Evolutionary conservation across 2,888 invertebrate genomes (phyloP).

Genomic region (Noctua comes): DNA sequence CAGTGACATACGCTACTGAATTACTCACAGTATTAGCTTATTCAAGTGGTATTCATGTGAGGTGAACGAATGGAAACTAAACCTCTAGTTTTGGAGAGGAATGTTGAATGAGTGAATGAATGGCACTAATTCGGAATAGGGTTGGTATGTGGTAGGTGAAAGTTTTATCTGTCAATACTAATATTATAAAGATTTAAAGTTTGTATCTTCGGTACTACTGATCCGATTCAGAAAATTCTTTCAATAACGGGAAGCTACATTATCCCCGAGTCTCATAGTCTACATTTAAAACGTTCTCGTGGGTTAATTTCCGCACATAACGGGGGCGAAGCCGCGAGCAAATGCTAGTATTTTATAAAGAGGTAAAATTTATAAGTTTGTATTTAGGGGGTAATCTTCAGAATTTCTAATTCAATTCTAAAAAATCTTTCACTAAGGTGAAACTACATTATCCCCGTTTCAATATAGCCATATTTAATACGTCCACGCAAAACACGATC

Average conservation of each 20-base stretch:
- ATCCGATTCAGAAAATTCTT: no score
- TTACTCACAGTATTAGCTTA: constrained; percentile 40
- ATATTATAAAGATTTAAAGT: background rate
- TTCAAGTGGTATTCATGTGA: constrained; percentile 41
- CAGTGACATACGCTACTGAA: constrained; percentile 28
- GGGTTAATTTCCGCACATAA: no score
- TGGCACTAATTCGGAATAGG: constrained; percentile 1
- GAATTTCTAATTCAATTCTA: background rate
- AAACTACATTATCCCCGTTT: background rate
- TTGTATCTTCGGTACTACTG: background rate
- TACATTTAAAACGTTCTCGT: no score
- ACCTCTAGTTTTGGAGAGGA: constrained; percentile 17
- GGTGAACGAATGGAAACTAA: constrained; percentile 44
- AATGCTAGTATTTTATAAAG: background rate
- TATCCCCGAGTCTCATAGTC: no score
- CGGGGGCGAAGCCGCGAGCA: background rate
- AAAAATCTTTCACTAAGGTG: background rate
- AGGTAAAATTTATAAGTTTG: background rate
- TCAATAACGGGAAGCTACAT: no score
- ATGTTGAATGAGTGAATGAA: constrained; percentile 39
- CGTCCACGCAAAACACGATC: no score
- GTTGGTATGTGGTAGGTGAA: constrained; percentile 6
- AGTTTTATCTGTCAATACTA: background rate
- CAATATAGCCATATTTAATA: background rate
- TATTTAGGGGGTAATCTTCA: background rate